Evolutionary conservation across 2,113 vertebrate species (phyloP).

Genomic region (Strix aluco): DNA sequence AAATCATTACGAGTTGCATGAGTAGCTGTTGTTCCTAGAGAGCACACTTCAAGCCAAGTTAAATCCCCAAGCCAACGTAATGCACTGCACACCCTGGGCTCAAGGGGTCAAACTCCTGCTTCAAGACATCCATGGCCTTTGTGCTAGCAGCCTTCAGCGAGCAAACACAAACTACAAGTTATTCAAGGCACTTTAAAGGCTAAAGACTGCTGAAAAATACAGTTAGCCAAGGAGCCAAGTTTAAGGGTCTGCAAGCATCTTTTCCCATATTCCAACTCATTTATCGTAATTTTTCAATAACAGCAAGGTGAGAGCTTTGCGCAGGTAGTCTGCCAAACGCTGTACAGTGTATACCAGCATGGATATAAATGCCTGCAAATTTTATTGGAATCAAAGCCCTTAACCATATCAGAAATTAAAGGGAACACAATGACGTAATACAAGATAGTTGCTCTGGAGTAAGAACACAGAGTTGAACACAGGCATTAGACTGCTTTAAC

Average conservation of each 20-base stretch:
- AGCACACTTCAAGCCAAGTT: neutral
- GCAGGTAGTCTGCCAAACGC: neutral
- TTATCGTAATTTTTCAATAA: neutral
- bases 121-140: neutral
- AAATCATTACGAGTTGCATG: neutral
- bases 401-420: neutral
- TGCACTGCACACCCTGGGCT: neutral
- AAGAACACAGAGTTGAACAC: neutral
- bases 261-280: neutral
- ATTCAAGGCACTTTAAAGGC: neutral
- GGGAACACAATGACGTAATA: neutral
- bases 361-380: neutral
- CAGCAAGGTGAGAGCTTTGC: neutral
- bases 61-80: neutral
- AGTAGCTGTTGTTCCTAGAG: neutral
- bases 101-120: neutral
- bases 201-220: neutral
- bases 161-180: neutral
- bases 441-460: neutral
- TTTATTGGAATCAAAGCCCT: slow-evolving; percentile 42
- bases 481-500: neutral
- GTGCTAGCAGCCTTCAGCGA: neutral
- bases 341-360: neutral
- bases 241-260: neutral
- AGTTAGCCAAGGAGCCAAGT: neutral